Percentiles rank a stretch among this genome's conserved stretches.
Conservation (phyloP, 2,113 vertebrate species). For the Syngnathus typhle region DNA sequence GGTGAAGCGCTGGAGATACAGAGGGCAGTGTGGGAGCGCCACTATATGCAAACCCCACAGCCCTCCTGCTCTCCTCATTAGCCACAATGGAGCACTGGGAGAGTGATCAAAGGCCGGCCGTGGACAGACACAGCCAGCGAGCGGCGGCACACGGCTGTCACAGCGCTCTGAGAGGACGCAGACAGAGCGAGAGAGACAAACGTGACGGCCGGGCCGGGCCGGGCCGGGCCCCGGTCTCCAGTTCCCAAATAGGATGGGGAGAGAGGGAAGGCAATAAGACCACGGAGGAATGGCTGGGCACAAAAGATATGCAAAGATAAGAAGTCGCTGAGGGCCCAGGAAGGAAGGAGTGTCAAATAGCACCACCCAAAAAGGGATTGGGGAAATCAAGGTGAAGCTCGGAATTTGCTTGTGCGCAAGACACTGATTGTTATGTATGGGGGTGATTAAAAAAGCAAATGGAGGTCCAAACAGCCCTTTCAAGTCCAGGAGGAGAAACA, state of each 20-base stretch:
- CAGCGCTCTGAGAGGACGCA: slow-evolving; percentile 31
- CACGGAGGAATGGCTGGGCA: background rate
- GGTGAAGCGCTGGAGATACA: slow-evolving; percentile 13
- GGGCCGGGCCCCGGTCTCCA: background rate
- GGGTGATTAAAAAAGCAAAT: background rate
- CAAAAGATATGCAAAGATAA: background rate
- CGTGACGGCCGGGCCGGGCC: background rate
- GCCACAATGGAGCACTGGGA: slow-evolving; percentile 43
- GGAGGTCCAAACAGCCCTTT: background rate
- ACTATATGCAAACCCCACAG: slow-evolving; percentile 14
- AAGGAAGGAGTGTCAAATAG: background rate
- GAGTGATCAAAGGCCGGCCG: slow-evolving; percentile 50
- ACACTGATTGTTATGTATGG: background rate
- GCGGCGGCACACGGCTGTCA: slow-evolving; percentile 52
- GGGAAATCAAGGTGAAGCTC: background rate
- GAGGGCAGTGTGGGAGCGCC: slow-evolving; percentile 13
- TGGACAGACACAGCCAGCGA: slow-evolving; percentile 20
- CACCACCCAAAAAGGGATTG: background rate
- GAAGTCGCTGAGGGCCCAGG: too few relatives aligned
- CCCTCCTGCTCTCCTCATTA: slow-evolving; percentile 49
- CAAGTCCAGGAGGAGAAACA: background rate
- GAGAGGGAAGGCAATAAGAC: background rate
- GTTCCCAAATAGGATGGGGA: slow-evolving; percentile 1
- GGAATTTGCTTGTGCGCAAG: background rate
- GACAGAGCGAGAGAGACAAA: slow-evolving; percentile 3